Conservation (phyloP, 2,888 invertebrate species). For the Cheilosia vernalis region DNA sequence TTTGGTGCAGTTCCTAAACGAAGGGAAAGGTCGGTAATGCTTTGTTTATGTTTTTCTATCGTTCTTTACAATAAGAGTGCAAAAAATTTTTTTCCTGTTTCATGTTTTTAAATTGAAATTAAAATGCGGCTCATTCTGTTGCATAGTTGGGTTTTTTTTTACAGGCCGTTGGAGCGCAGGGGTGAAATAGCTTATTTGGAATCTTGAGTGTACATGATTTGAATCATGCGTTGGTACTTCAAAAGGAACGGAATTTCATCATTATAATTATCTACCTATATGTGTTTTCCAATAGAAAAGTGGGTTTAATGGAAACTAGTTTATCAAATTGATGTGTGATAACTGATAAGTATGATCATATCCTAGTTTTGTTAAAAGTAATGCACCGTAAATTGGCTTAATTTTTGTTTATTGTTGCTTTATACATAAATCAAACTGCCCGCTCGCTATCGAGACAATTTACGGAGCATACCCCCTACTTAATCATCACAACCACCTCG, state of each 20-base stretch:
- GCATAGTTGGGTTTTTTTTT: conserved; percentile 16
- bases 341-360: no score
- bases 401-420: no score
- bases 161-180: background rate
- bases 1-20: conserved; percentile 2
- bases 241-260: background rate
- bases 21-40: conserved; percentile 18
- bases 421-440: no score
- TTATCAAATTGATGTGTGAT: no score
- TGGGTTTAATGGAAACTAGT: no score
- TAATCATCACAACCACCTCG: no score
- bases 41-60: conserved; percentile 52
- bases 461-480: no score
- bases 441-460: no score
- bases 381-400: no score
- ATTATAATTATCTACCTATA: background rate
- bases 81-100: conserved; percentile 16
- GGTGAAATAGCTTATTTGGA: background rate
- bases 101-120: background rate
- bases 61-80: conserved; percentile 2
- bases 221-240: background rate
- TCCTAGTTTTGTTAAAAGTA: no score
- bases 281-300: no score
- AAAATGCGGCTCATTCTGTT: background rate
- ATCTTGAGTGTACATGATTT: conserved; percentile 3